Evolutionary conservation across 2,797 vertebrate genomes (phyloP).

Genomic region (Paramormyrops hopkinsi): DNA sequence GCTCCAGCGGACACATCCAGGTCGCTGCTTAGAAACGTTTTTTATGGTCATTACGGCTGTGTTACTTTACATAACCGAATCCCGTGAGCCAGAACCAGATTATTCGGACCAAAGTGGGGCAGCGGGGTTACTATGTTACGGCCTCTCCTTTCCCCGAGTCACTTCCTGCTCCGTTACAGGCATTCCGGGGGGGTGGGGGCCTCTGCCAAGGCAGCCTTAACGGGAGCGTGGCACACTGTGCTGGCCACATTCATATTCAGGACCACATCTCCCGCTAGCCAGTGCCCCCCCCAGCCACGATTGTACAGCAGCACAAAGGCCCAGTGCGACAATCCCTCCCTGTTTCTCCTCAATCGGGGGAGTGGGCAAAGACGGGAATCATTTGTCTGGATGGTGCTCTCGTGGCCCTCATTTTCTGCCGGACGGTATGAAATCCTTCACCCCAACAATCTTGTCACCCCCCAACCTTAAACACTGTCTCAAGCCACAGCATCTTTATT

Average conservation of each 20-base stretch:
- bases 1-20: not conserved
- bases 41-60: not conserved
- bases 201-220: not conserved
- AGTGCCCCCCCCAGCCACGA: not conserved
- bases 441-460: not conserved
- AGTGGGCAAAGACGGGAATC: not conserved
- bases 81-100: not conserved
- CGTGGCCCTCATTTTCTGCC: not conserved
- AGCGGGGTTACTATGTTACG: not conserved
- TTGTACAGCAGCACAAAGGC: slow-evolving; percentile 1
- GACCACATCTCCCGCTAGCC: not conserved
- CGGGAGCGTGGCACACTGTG: not conserved
- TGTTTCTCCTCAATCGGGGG: not conserved
- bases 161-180: not conserved
- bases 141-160: not conserved
- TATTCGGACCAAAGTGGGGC: not conserved
- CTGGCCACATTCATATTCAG: not conserved
- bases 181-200: not conserved
- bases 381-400: not conserved
- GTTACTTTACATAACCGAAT: not conserved
- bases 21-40: not conserved
- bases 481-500: not conserved
- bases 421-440: not conserved
- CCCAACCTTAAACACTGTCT: not conserved
- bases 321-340: not conserved